Base-by-base conservation (phyloP, 2,113 vertebrate genomes). In the Pao palembangensis region DNA sequence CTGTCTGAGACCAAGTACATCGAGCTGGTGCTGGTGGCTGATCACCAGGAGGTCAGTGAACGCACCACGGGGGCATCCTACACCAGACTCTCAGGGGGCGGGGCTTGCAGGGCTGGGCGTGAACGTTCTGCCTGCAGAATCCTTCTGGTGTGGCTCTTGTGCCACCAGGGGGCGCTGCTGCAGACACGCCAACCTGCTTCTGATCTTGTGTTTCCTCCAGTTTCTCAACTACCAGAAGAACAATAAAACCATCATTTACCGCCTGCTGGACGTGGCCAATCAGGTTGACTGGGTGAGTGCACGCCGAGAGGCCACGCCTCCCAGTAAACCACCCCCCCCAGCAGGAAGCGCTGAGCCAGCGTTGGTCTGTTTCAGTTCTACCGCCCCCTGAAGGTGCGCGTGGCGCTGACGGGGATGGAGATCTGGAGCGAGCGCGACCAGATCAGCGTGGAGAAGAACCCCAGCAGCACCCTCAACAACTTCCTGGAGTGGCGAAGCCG, bases 21-120 rank as follows among this genome's bases (percentile, higher is more conserved):
- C 38, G 96, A 98, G 69, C 88, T 98, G 85, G 95, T 95, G 81
- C 88, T 98, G 65, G 95, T 98, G 65, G 94, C 88, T 0, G 96
- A 98, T 53, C 91, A 93, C 4, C 63, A 92, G 0, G 94, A 95
- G 90, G 96, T 98, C 61, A 55, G 82, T 71, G 8, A n/a, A 28
- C 4, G 15, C 51, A 17, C 17, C 25, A n/a, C 20, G 5, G 47
- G 1, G 0, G n/a, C n/a, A n/a, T n/a, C n/a, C n/a, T n/a, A n/a
- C n/a, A n/a, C n/a, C n/a, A n/a, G n/a, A n/a, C n/a, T n/a, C n/a
- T n/a, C n/a, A n/a, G n/a, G n/a, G n/a, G n/a, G n/a, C n/a, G n/a
- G n/a, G n/a, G n/a, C n/a, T n/a, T n/a, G n/a, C n/a, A n/a, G n/a
- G n/a, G n/a, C n/a, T n/a, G n/a, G n/a, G n/a, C n/a, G n/a, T n/a